Base-by-base conservation (phyloP, 2,113 vertebrate genomes). In the Oncorhynchus kisutch region DNA sequence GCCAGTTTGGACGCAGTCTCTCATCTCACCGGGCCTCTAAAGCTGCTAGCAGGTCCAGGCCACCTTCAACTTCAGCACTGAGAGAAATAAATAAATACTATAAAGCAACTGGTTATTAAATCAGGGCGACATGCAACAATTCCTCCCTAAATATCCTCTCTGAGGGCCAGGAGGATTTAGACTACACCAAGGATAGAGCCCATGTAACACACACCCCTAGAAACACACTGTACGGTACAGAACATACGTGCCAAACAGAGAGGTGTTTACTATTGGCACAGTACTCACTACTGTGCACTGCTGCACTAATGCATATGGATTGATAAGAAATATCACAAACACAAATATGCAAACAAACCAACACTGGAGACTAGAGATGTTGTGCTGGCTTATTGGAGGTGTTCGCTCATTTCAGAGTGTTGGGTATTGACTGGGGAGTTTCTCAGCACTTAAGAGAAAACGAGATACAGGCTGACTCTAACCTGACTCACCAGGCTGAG, bases 371-470 rank as follows among this genome's bases (percentile, higher is more conserved):
- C 9, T 18, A 27, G 27, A 31, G 31, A 16, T 39, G 27, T 13
- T 20, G 34, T 48, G 24, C 74, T 68, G 49, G 60, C 25, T 73
- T 77, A 67, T 22, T 57, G 64, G 71, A 39, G 29, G 31, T 54
- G 34, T 80, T 39, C 34, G 74, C 75, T 59, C 29, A 68, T 77
- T 73, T 31, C 51, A 24, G 67, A 39, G 59, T 67, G 49, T 34
- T 12, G 73, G 65, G 3, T 54, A 54, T 54, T 54, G 51, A 54
- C 51, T 54, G 13, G 14, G 14, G 51, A 54, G 51, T 18, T 54
- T 54, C 51, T 18, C 12, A 16, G 51, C 51, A 54, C 1, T 54
- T 54, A 54, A 54, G 4, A 54, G 49, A 54, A 11, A 11, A 54
- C 4, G 14, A 4, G 16, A 54, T 18, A 18, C 12, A 54, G 14